Evolutionary conservation across 2,113 vertebrate genomes (phyloP).

Genomic region (Periophthalmodon schlosseri): DNA sequence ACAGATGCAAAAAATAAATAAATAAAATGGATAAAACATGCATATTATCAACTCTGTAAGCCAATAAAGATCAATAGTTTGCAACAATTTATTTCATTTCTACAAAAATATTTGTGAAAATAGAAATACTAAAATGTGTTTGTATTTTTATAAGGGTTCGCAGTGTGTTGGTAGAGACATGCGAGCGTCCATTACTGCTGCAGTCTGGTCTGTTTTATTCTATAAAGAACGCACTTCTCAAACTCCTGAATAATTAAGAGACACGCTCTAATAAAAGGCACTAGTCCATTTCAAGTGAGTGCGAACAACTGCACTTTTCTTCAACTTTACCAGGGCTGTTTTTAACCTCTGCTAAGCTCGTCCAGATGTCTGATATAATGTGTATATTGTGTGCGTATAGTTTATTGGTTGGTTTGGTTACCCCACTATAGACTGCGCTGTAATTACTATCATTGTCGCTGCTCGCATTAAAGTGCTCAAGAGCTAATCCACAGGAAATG

Average conservation of each 20-base stretch:
- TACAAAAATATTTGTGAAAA: background rate
- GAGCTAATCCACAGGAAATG: slow-evolving; percentile 60
- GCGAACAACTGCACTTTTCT: slow-evolving; percentile 18
- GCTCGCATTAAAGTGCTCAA: slow-evolving; percentile 44
- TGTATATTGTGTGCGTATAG: slow-evolving; percentile 12
- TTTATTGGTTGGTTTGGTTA: background rate
- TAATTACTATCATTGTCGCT: slow-evolving; percentile 41
- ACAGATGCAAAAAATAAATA: background rate
- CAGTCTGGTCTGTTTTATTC: slow-evolving; percentile 39
- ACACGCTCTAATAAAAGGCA: slow-evolving; percentile 50
- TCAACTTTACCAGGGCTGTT: slow-evolving; percentile 18
- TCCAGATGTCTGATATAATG: slow-evolving; percentile 7
- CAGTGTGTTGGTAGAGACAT: slow-evolving; percentile 34
- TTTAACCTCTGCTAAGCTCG: slow-evolving; percentile 17
- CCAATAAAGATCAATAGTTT: background rate
- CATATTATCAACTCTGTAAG: background rate
- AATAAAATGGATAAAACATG: background rate
- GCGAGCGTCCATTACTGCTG: slow-evolving; percentile 39
- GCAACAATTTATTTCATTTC: background rate
- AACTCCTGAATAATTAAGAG: slow-evolving; percentile 64
- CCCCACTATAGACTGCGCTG: slow-evolving; percentile 14
- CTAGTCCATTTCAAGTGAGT: slow-evolving; percentile 23
- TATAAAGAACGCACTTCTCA: slow-evolving; percentile 47
- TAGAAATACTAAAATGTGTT: background rate
- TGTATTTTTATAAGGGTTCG: slow-evolving; percentile 26